These are phyloP conservation scores for Osmerus mordax DNA, from an alignment of 2,113 vertebrate species.

Conservation along the genomic window DNA sequence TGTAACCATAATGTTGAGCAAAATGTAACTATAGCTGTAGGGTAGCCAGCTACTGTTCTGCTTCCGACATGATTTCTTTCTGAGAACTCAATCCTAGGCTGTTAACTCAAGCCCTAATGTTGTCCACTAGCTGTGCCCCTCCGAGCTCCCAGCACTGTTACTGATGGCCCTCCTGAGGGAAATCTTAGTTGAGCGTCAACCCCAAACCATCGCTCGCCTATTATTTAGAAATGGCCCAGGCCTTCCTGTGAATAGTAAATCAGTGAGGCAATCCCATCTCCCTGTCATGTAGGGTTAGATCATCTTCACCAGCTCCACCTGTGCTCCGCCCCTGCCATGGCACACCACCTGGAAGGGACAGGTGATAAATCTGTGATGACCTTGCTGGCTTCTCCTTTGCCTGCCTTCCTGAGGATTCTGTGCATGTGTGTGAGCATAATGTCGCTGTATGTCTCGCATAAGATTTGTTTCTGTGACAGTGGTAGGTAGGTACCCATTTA, in stretches of 20 bases:
- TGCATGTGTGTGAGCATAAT: neutral
- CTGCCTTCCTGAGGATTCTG: neutral
- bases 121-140: too few species aligned
- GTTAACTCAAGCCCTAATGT: neutral
- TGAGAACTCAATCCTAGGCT: neutral
- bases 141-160: neutral
- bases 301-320: neutral
- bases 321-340: neutral
- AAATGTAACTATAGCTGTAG: too few species aligned
- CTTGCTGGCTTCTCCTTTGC: neutral
- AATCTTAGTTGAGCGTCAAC: neutral
- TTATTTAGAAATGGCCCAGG: conserved; percentile 3
- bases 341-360: neutral
- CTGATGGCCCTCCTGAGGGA: neutral
- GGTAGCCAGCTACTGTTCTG: too few species aligned
- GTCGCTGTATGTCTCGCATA: neutral
- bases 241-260: conserved; percentile 28
- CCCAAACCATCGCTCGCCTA: neutral
- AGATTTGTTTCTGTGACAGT: too few species aligned
- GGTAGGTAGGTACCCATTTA: neutral
- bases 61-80: too few species aligned
- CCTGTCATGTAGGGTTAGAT: conserved; percentile 21
- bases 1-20: too few species aligned
- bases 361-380: neutral
- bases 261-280: conserved; percentile 19